A percentile compares a stretch with the other conserved stretches of the same genome.
Evolutionary conservation across 1,140 invertebrate genomes (phyloP).

Genomic region (Anastrepha obliqua): DNA sequence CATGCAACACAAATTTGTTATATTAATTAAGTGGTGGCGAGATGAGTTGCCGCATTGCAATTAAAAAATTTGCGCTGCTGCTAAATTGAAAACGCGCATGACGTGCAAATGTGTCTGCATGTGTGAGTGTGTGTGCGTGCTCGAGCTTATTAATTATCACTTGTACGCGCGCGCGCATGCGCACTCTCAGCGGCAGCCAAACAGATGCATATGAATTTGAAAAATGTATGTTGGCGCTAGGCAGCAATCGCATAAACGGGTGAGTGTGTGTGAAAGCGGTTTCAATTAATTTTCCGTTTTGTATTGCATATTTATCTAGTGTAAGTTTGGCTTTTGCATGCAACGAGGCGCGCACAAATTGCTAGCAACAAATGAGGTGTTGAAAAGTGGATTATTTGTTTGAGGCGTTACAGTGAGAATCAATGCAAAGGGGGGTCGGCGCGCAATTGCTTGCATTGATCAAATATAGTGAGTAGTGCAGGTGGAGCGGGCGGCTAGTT

Average conservation of each 20-base stretch:
- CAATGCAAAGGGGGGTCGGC: neutral
- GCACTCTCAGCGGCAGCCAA: neutral
- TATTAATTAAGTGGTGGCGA: constrained; percentile 47
- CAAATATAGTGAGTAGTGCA: too few species aligned
- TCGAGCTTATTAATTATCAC: constrained; percentile 36
- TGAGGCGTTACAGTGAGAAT: neutral
- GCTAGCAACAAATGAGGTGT: constrained; percentile 48
- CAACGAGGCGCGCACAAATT: constrained; percentile 26
- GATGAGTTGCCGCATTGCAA: constrained; percentile 43
- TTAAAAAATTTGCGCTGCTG: constrained; percentile 33
- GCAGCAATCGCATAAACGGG: neutral
- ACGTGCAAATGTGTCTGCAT: neutral
- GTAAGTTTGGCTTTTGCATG: constrained; percentile 8
- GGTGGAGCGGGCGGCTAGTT: too few species aligned
- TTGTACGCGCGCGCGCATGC: neutral
- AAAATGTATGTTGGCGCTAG: neutral
- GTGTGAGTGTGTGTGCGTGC: neutral
- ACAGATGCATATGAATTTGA: constrained; percentile 7
- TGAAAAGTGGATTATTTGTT: constrained; percentile 44
- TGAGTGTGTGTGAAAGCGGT: neutral
- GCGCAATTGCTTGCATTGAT: neutral
- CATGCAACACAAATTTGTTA: constrained; percentile 53
- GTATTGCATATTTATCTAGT: constrained; percentile 29
- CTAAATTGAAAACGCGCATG: constrained; percentile 37
- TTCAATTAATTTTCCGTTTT: constrained; percentile 49